Percentiles rank a stretch among this genome's conserved stretches.
phyloP scores from a whole-genome alignment of 1,140 invertebrate genomes.

The Drosophila sp. region DNA sequence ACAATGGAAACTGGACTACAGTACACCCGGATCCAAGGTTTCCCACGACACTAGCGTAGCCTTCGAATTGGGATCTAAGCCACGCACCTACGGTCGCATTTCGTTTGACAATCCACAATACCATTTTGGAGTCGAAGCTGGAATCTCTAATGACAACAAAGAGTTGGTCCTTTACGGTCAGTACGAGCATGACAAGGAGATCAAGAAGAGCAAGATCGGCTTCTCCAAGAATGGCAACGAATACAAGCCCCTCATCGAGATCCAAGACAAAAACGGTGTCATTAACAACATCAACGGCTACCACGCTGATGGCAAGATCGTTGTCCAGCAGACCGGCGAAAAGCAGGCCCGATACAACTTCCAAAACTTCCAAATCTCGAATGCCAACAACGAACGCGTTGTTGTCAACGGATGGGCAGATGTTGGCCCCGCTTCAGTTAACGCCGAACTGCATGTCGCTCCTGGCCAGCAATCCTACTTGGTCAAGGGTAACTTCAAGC shows the following conservation, averaged over 20 bases:
- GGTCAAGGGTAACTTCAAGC: slow-evolving; percentile 56
- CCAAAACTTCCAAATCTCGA: slow-evolving; percentile 85
- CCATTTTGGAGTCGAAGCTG: slow-evolving; percentile 65
- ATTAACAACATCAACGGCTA: slow-evolving; percentile 83
- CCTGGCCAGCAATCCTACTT: slow-evolving; percentile 53
- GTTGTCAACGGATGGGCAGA: slow-evolving; percentile 84
- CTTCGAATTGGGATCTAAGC: slow-evolving; percentile 62
- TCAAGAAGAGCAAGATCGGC: slow-evolving; percentile 87
- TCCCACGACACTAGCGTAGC: slow-evolving; percentile 84
- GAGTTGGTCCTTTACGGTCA: slow-evolving; percentile 83
- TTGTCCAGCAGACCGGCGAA: slow-evolving; percentile 83
- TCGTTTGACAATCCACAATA: slow-evolving; percentile 61
- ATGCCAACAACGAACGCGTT: slow-evolving; percentile 82
- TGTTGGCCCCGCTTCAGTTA: slow-evolving; percentile 33
- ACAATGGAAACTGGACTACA: slow-evolving; percentile 86
- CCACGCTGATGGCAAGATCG: slow-evolving; percentile 85
- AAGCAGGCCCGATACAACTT: slow-evolving; percentile 85
- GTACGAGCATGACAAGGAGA: slow-evolving; percentile 85
- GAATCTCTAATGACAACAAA: slow-evolving; percentile 58
- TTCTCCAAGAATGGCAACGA: slow-evolving; percentile 85
- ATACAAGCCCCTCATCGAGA: slow-evolving; percentile 89
- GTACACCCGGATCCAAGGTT: slow-evolving; percentile 87
- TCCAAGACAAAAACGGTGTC: slow-evolving; percentile 84
- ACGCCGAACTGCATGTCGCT: slow-evolving; percentile 52
- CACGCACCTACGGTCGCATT: slow-evolving; percentile 51